These are phyloP conservation scores for Bombus huntii DNA, from an alignment of 1,140 invertebrate species.

Conservation along the genomic window DNA sequence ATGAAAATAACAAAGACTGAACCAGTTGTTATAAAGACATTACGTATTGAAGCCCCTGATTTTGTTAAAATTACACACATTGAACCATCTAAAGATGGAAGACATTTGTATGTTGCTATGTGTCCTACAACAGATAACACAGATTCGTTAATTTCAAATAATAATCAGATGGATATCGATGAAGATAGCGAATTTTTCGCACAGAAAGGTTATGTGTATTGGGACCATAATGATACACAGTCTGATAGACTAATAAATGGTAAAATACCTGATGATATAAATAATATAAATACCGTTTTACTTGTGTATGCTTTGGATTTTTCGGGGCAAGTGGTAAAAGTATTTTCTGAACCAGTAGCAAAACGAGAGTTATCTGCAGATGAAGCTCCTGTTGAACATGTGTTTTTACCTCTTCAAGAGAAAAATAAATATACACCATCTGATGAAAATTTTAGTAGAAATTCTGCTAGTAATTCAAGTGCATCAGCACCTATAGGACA, in stretches of 20 bases:
- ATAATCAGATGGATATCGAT: constrained; percentile 82
- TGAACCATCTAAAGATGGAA: constrained; percentile 85
- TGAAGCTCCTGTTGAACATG: constrained; percentile 87
- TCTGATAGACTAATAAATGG: constrained; percentile 73
- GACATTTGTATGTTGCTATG: constrained; percentile 86
- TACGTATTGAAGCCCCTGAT: constrained; percentile 76
- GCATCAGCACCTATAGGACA: constrained; percentile 75
- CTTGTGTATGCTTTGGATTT: constrained; percentile 85
- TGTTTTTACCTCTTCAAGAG: constrained; percentile 85
- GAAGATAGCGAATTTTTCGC: constrained; percentile 78
- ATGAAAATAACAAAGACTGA: constrained; percentile 74
- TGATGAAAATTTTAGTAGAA: constrained; percentile 39
- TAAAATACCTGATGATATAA: constrained; percentile 68
- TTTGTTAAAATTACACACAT: constrained; percentile 84
- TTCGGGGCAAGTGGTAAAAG: constrained; percentile 82
- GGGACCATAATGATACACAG: constrained; percentile 78
- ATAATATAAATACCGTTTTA: constrained; percentile 76
- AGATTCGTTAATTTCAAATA: constrained; percentile 66
- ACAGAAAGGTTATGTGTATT: constrained; percentile 79
- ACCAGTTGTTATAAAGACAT: constrained; percentile 79
- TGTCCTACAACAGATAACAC: constrained; percentile 72
- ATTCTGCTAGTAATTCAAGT: constrained; percentile 35
- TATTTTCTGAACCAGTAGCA: constrained; percentile 85
- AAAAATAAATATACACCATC: constrained; percentile 59
- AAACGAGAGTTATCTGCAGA: constrained; percentile 85